Conservation (phyloP, 2,888 invertebrate genomes). For the Cheiracanthium punctorium region DNA sequence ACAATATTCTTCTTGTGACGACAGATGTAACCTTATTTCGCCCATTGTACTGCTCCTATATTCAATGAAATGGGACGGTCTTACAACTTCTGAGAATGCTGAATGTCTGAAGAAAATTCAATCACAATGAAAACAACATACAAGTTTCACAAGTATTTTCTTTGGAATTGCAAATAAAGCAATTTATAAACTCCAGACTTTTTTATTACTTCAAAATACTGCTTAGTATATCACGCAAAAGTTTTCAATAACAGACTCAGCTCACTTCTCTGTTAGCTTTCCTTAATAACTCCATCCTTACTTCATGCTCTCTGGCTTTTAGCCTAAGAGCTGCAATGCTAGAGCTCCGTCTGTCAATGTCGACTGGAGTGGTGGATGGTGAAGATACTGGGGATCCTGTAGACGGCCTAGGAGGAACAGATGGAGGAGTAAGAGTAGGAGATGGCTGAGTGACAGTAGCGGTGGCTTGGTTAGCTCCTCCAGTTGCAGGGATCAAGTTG, state of each 20-base stretch:
- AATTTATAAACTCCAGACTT: not conserved
- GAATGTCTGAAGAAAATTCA: not conserved
- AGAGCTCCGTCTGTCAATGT: slow-evolving; percentile 75
- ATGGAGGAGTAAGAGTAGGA: slow-evolving; percentile 39
- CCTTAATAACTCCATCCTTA: slow-evolving; percentile 66
- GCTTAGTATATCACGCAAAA: not conserved
- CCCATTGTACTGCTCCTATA: not conserved
- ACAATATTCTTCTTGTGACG: not conserved
- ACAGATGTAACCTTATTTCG: not conserved
- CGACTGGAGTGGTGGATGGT: slow-evolving; percentile 44
- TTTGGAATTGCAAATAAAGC: slow-evolving; percentile 36
- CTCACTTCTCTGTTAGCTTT: slow-evolving; percentile 69
- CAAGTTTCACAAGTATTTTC: slow-evolving; percentile 33
- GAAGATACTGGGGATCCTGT: slow-evolving; percentile 52
- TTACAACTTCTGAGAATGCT: not conserved
- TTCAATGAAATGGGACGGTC: not conserved
- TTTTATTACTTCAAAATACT: not conserved
- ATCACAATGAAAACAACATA: not conserved
- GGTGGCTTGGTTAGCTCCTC: slow-evolving; percentile 42
- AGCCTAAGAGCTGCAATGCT: slow-evolving; percentile 91
- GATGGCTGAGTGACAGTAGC: slow-evolving; percentile 56
- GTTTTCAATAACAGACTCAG: slow-evolving; percentile 20
- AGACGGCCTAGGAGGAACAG: slow-evolving; percentile 43
- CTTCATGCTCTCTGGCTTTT: slow-evolving; percentile 91
- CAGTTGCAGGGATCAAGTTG: slow-evolving; percentile 12